A percentile compares a stretch with the other conserved stretches of the same genome.
phyloP scores from a whole-genome alignment of 2,797 vertebrate species.

The Sus cebifrons region DNA sequence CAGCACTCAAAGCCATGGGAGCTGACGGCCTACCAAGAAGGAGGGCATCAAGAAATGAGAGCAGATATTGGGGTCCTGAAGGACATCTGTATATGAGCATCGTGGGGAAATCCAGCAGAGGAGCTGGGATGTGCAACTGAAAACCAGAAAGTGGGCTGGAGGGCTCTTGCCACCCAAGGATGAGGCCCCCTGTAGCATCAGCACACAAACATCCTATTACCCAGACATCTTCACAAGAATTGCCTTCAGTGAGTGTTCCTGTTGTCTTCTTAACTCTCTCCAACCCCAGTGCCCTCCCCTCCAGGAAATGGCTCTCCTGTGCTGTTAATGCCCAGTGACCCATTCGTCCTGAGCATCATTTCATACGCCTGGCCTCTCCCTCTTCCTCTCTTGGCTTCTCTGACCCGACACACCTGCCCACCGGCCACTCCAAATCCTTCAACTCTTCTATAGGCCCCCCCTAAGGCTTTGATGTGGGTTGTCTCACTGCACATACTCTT shows the following conservation, averaged over 20 bases:
- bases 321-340: neutral
- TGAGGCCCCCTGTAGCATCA: neutral
- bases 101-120: neutral
- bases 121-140: accelerated
- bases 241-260: neutral
- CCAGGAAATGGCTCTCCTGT: neutral
- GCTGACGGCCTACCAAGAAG: neutral
- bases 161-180: neutral
- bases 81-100: neutral
- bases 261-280: neutral
- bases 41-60: neutral
- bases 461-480: neutral
- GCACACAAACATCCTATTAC: neutral
- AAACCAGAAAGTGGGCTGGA: neutral
- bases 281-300: neutral
- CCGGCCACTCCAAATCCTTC: neutral
- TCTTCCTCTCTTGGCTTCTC: neutral
- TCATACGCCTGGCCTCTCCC: too few relatives aligned
- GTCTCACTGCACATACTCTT: neutral
- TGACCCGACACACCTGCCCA: neutral
- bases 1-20: neutral
- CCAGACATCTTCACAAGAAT: neutral
- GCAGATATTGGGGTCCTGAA: neutral
- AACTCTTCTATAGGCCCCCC: neutral
- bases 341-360: neutral